phyloP scores from a whole-genome alignment of 2,888 invertebrate genomes.

The Chrysopilus asiliformis region DNA sequence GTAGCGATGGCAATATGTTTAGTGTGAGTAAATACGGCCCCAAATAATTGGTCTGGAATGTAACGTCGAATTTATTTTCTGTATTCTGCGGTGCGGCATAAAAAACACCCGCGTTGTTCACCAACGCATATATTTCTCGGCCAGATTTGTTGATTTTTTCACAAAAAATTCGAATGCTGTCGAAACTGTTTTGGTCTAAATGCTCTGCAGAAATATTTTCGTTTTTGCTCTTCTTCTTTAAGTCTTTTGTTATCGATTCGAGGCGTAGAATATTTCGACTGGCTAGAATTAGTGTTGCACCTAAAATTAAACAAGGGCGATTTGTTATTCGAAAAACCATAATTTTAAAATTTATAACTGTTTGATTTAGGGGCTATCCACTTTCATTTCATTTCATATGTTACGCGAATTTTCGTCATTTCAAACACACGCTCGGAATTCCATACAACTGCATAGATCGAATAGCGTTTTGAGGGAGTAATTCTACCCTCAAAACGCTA shows the following conservation, averaged over 20 bases:
- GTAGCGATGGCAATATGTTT: constrained; percentile 33
- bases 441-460: too few species aligned
- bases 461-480: too few species aligned
- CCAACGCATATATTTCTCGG: constrained; percentile 30
- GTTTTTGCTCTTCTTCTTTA: constrained; percentile 22
- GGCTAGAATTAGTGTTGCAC: constrained; percentile 41
- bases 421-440: too few species aligned
- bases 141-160: constrained; percentile 26
- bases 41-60: constrained; percentile 43
- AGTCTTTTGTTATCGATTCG: constrained; percentile 33
- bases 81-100: constrained; percentile 38
- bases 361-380: too few species aligned
- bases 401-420: too few species aligned
- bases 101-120: constrained; percentile 44
- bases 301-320: constrained; percentile 18
- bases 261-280: constrained; percentile 39
- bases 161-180: constrained; percentile 30
- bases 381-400: too few species aligned
- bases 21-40: constrained; percentile 38
- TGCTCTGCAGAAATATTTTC: constrained; percentile 26
- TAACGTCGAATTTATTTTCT: constrained; percentile 39
- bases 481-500: too few species aligned
- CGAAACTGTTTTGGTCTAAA: constrained; percentile 31
- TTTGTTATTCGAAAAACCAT: too few species aligned
- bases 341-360: too few species aligned